phyloP scores from a whole-genome alignment of 2,797 vertebrate species.

The Coluber constrictor region DNA sequence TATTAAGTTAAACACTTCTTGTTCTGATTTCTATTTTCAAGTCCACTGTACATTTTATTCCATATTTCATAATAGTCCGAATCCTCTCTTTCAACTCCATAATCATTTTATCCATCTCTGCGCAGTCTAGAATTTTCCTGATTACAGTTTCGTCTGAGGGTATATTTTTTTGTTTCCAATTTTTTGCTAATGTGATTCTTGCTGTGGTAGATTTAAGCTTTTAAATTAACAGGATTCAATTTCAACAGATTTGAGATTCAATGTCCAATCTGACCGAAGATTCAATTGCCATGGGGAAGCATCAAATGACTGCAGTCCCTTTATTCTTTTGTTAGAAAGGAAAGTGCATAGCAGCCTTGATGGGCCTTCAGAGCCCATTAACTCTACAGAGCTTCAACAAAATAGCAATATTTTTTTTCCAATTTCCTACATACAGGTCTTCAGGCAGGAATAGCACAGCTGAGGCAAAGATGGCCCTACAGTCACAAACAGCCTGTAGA shows the following conservation, averaged over 20 bases:
- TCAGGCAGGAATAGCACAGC: neutral
- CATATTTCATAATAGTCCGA: too few species aligned
- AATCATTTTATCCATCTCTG: too few species aligned
- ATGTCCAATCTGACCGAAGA: neutral
- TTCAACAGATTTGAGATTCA: neutral
- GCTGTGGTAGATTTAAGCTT: neutral
- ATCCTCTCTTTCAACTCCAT: too few species aligned
- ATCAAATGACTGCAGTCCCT: neutral
- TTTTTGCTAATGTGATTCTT: too few species aligned
- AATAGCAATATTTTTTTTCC: neutral
- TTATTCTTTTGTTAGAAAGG: neutral
- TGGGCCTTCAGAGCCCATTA: neutral
- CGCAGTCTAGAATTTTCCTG: too few species aligned
- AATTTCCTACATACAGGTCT: neutral
- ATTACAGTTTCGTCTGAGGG: too few species aligned
- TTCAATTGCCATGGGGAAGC: neutral
- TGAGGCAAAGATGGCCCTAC: neutral
- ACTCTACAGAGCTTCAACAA: neutral
- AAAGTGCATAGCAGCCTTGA: neutral
- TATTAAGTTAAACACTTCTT: too few species aligned
- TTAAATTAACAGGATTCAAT: neutral
- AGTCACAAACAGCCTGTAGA: neutral
- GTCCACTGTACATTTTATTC: too few species aligned
- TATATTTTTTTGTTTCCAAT: too few species aligned
- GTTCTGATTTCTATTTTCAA: too few species aligned